Percentiles rank a stretch among this genome's conserved stretches.
Conservation (phyloP, 1,140 invertebrate genomes). For the Vollenhovia emeryi region DNA sequence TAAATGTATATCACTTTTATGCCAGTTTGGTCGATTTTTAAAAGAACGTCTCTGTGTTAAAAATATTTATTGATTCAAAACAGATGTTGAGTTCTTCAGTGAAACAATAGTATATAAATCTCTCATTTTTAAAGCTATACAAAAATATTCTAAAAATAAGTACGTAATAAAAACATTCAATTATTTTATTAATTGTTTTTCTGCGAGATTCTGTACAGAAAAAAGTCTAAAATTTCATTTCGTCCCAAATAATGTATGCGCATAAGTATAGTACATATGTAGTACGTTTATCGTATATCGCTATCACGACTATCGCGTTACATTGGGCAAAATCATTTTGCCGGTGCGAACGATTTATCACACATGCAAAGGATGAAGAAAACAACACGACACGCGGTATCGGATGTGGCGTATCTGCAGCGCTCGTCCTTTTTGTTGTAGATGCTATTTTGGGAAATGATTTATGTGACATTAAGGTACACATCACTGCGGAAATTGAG, state of each 20-base stretch:
- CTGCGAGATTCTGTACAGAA: neutral
- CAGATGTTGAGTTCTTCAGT: neutral
- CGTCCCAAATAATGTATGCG: neutral
- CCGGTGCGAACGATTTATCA: constrained; percentile 34
- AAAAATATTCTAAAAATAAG: neutral
- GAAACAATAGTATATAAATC: neutral
- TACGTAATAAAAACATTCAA: neutral
- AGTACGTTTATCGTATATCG: constrained; percentile 21
- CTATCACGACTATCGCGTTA: neutral
- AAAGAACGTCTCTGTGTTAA: no score
- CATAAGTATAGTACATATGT: neutral
- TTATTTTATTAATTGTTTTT: constrained; percentile 11
- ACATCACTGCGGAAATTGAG: constrained; percentile 31
- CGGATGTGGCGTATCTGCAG: constrained; percentile 33
- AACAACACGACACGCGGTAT: constrained; percentile 44
- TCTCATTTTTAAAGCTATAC: neutral
- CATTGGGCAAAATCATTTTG: constrained; percentile 27
- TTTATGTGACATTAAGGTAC: constrained; percentile 58
- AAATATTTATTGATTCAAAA: neutral
- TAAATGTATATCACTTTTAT: no score
- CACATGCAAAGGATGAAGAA: constrained; percentile 50
- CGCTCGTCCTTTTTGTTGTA: constrained; percentile 32
- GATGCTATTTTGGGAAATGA: constrained; percentile 35
- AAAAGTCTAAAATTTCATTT: neutral
- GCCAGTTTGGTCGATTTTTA: no score